phyloP scores from a whole-genome alignment of 1,140 invertebrate genomes.

The Drosophila athabasca region DNA sequence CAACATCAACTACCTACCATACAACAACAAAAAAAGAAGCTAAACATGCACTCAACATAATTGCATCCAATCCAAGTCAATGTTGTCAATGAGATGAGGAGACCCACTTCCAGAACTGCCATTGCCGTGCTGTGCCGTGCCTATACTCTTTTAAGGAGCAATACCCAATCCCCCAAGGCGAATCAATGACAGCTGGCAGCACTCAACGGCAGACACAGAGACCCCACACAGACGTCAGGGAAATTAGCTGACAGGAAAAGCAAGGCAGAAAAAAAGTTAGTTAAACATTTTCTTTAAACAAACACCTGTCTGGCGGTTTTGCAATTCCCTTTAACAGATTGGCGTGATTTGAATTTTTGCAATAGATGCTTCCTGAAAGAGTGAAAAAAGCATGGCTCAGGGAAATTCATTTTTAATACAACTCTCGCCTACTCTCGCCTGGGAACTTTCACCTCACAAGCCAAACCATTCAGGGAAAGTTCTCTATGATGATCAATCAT shows the following conservation, averaged over 20 bases:
- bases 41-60: conserved; percentile 53
- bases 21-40: conserved; percentile 15
- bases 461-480: not conserved
- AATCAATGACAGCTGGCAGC: conserved; percentile 6
- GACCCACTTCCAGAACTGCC: conserved; percentile 9
- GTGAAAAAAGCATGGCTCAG: not conserved
- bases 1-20: conserved; percentile 12
- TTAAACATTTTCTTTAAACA: conserved; percentile 33
- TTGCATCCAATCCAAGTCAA: conserved; percentile 30
- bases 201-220: conserved; percentile 16
- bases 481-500: conserved; percentile 26
- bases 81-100: conserved; percentile 10
- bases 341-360: conserved; percentile 10
- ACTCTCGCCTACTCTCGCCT: conserved; percentile 13
- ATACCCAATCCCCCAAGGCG: no score
- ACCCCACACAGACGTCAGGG: conserved; percentile 20
- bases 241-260: conserved; percentile 14
- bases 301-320: conserved; percentile 47
- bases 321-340: conserved; percentile 25
- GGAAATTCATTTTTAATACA: conserved; percentile 10
- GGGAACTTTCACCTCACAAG: not conserved
- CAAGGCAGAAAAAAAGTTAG: not conserved
- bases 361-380: conserved; percentile 16
- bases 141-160: no score
- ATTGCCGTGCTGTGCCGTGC: no score